A percentile compares a stretch with the other conserved stretches of the same genome.
Conservation (phyloP, 1,140 invertebrate genomes). For the Dufourea novaeangliae region DNA sequence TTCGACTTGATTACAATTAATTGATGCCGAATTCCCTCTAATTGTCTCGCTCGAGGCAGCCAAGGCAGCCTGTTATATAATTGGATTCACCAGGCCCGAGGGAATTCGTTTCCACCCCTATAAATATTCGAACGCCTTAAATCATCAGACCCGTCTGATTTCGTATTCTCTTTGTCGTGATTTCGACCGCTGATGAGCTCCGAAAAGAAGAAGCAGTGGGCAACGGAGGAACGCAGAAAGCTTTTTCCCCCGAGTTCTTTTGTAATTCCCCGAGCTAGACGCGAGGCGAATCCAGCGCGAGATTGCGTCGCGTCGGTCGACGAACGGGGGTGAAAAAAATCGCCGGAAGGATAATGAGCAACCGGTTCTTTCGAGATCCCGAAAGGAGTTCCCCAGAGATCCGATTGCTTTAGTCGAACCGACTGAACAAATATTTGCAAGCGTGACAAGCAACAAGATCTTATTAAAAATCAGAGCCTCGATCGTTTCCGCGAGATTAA, state of each 20-base stretch:
- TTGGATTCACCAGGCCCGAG: neutral
- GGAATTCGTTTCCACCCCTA: neutral
- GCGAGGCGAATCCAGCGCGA: neutral
- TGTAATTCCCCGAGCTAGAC: neutral
- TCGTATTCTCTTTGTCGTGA: neutral
- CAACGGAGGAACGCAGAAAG: neutral
- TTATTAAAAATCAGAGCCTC: neutral
- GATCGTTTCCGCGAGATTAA: neutral
- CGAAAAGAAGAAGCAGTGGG: too few species aligned
- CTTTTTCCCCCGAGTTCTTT: neutral
- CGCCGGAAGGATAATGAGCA: conserved; percentile 12
- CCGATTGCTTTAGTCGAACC: neutral
- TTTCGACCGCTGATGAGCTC: neutral
- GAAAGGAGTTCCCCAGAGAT: too few species aligned
- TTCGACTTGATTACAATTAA: too few species aligned
- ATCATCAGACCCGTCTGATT: neutral
- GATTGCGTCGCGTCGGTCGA: neutral
- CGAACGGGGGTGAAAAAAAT: neutral
- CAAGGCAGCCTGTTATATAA: too few species aligned
- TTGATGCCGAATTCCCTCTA: too few species aligned
- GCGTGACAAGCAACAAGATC: neutral
- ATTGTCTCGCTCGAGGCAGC: too few species aligned
- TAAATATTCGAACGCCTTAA: neutral
- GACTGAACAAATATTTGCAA: neutral
- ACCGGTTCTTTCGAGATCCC: neutral